These are phyloP conservation scores for Rhineura floridana DNA, from an alignment of 2,113 vertebrate genomes.

Conservation along the genomic window DNA sequence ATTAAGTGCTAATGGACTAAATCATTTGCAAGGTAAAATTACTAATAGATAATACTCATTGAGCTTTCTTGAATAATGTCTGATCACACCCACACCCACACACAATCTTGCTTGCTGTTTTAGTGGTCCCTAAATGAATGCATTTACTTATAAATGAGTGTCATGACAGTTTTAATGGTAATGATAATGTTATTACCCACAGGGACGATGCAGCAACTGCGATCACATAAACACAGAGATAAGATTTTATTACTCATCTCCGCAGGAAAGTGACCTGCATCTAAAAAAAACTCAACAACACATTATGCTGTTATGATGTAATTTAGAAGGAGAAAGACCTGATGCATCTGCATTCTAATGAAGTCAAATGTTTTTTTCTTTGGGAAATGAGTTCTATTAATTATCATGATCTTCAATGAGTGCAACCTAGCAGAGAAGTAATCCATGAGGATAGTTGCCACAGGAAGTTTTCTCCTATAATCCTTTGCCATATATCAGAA, in stretches of 20 bases:
- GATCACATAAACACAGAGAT: background rate
- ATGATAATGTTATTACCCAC: constrained; percentile 12
- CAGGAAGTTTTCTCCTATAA: constrained; percentile 39
- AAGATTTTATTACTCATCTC: constrained; percentile 24
- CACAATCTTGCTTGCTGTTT: constrained; percentile 18
- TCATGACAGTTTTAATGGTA: constrained; percentile 21
- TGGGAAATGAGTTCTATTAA: constrained; percentile 46
- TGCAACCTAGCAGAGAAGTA: constrained; percentile 9
- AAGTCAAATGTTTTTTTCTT: constrained; percentile 25
- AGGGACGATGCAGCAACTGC: background rate
- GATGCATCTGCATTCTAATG: constrained; percentile 5
- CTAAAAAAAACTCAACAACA: constrained; percentile 9
- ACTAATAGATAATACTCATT: constrained; percentile 6
- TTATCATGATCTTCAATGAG: constrained; percentile 33
- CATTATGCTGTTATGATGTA: constrained; percentile 31
- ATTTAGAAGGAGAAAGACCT: constrained; percentile 41
- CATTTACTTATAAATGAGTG: constrained; percentile 28
- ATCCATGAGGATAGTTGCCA: background rate
- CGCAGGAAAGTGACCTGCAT: constrained; percentile 17
- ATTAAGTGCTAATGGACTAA: constrained; percentile 15
- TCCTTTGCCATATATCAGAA: background rate
- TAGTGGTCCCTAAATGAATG: constrained; percentile 3
- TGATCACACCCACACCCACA: background rate
- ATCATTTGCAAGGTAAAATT: constrained; percentile 30
- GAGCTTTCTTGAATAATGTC: constrained; percentile 19